Evolutionary conservation across 1,140 invertebrate genomes (phyloP).

Genomic region (Vollenhovia emeryi): DNA sequence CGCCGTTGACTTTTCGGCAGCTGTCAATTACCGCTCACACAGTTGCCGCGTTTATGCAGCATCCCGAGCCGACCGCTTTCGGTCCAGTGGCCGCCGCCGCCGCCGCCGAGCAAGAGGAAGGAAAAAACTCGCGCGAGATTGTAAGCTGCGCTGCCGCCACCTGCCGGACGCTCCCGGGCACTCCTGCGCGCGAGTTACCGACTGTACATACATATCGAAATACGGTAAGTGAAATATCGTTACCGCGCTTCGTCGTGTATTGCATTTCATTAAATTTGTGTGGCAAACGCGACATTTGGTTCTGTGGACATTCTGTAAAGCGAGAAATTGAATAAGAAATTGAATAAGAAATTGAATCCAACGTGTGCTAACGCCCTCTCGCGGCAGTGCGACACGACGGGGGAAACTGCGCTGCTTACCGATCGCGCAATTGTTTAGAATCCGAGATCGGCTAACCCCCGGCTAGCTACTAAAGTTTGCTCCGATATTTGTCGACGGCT

Average conservation of each 20-base stretch:
- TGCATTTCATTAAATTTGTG: too few species aligned
- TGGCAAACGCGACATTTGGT: too few species aligned
- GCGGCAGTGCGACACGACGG: background rate
- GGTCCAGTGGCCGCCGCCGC: constrained; percentile 68
- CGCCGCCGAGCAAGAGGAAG: background rate
- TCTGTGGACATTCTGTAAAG: background rate
- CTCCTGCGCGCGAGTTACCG: background rate
- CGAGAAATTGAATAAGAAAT: background rate
- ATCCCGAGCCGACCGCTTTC: constrained; percentile 73
- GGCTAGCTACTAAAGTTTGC: background rate
- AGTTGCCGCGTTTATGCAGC: constrained; percentile 75
- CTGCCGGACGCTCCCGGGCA: background rate
- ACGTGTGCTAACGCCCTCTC: background rate
- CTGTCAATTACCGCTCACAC: constrained; percentile 80
- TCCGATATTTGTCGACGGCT: background rate
- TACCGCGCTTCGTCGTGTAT: background rate
- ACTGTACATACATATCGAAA: background rate
- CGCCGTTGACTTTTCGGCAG: constrained; percentile 79
- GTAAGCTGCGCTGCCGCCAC: constrained; percentile 7
- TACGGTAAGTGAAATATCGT: background rate
- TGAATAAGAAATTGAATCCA: background rate
- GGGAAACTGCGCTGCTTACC: background rate
- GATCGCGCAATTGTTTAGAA: background rate
- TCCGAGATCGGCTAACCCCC: background rate
- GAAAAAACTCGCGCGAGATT: constrained; percentile 48